These are phyloP conservation scores for Hippasteria phrygiana DNA, from an alignment of 53 echinoderm and acorn worm genomes.

Conservation along the genomic window DNA sequence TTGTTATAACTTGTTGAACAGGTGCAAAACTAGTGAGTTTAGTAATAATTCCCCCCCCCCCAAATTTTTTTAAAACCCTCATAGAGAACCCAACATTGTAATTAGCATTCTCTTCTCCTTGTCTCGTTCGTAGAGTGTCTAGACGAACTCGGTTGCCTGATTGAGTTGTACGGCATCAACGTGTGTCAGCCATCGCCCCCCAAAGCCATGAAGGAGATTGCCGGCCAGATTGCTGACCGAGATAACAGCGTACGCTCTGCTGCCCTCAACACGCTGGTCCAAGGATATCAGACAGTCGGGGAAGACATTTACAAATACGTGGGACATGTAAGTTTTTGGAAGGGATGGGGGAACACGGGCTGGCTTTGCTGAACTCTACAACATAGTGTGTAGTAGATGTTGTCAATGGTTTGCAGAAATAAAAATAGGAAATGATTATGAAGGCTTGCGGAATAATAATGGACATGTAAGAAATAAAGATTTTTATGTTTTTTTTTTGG, in stretches of 20 bases:
- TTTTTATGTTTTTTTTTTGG: no score
- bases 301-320: conserved; percentile 92
- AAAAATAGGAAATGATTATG: no score
- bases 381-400: no score
- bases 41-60: no score
- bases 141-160: conserved; percentile 87
- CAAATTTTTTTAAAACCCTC: no score
- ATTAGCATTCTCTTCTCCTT: no score
- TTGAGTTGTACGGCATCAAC: conserved; percentile 87
- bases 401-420: no score
- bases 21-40: no score
- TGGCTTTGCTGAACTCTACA: background rate
- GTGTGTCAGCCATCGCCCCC: conserved; percentile 90
- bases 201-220: conserved; percentile 92
- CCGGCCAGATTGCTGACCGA: conserved; percentile 84
- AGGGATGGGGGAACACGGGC: background rate
- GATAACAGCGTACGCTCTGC: conserved; percentile 95
- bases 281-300: conserved; percentile 83
- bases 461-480: no score
- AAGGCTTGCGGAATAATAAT: no score
- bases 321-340: conserved; percentile 79
- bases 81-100: background rate
- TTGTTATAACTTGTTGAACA: no score
- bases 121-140: conserved; percentile 75
- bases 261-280: conserved; percentile 94